Evolutionary conservation across 2,797 vertebrate genomes (phyloP), one percentile per base, ranked within the genome.

Genomic region (Cichlasoma orientale): DNA sequence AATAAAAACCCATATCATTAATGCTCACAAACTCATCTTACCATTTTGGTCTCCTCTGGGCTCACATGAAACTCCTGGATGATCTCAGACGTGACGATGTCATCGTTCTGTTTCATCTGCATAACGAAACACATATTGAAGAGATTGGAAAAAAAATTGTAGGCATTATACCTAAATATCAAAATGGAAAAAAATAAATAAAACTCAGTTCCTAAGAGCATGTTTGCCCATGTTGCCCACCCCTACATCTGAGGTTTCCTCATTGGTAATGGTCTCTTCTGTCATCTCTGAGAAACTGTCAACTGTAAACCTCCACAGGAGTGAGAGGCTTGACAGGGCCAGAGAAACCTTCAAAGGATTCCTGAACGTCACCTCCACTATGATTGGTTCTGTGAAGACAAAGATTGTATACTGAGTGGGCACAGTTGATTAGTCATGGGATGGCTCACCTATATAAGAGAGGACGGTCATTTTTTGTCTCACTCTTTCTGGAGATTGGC

Each of bases 331-430:
- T 16, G 96, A 97, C 87, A 99, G 92, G 82, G 95, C 89, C 82
- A 99, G 94, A 2, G 97, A 94, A 92, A 99, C 96, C 90, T 98
- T 99, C 78, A 99, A 89, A 63, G 98, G 98, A 85, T 99, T 99
- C 92, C 95, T 96, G 90, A 99, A 97, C 5, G 95, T 96, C 86
- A 99, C 94, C 95, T 99, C 98, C 72, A 99, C 96, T 54, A 97
- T 97, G 88, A 99, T 94, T 19, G 98, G 98, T 75, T 99, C 98
- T 99, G 81, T 56, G 72, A 16, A 13, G 47, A 69, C 21, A 73
- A 7, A 63, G 29, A 76, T 18, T 53, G n/a, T 21, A 44, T 1
- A 57, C 12, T 1, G 3, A 18, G 11, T n/a, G 57, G 31, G 31
- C 0, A 27, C 14, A 41, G 53, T 14, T 56, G 12, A 54, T 38